Base-by-base conservation (phyloP, 2,113 vertebrate species). In the Perognathus longimembris region DNA sequence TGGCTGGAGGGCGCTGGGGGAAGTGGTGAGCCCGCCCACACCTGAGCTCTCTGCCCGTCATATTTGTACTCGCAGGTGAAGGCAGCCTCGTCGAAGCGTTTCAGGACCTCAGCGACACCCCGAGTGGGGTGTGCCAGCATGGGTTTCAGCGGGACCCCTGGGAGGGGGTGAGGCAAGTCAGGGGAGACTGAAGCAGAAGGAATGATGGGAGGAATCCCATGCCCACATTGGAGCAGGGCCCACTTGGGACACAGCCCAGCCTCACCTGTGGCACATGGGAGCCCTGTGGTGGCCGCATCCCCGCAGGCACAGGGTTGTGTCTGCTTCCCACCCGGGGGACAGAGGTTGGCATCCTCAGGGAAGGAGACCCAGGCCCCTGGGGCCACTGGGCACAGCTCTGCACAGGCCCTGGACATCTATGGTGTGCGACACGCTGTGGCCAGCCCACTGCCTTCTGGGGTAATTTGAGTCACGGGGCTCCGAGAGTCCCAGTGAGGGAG, bases 31-130 rank as follows among this genome's bases (percentile, higher is more conserved):
- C 11, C 64, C 0, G 0, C 38, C 12, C 92, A 6, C 94, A 99
- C 99, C 99, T 99, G 99, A 0, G 99, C 99, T 64, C 99, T 97
- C 96, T 99, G 99, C 8, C 99, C 99, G 1, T 99, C 99, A 0
- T 99, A 99, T 81, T 99, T 99, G 95, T 99, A 99, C 95, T 99
- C 99, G 97, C 99, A 99, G 91, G 99, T 99, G 96, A 99, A 99
- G 5, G 98, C 97, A 0, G 98, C 98, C 89, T 99, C 98, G 18
- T 99, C 99, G 3, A 99, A 99, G 89, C 96, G 98, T 95, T 99
- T 99, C 97, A 99, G 98, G 86, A 99, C 98, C 91, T 99, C 99
- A 0, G 98, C 97, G n/a, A 99, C 97, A 0, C 98, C 98, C 30
- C 98, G 98, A 42, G 98, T 99, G n/a, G 99, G 99, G 85, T 99